A percentile compares a stretch with the other conserved stretches of the same genome.
phyloP scores from a whole-genome alignment of 2,113 vertebrate species.

The Carlito syrichta region DNA sequence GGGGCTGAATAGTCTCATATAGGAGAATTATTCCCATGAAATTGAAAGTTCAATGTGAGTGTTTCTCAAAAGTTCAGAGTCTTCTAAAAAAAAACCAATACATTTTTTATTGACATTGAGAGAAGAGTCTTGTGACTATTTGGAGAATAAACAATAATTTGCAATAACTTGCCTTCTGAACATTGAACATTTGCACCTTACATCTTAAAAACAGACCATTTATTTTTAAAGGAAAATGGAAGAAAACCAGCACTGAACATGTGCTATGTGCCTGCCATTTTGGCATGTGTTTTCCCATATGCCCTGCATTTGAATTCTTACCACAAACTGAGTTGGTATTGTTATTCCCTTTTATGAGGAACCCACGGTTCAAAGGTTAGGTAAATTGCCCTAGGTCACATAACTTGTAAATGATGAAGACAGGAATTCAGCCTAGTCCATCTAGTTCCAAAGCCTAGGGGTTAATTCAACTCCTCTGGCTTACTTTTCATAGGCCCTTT shows the following conservation, averaged over 20 bases:
- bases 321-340: neutral
- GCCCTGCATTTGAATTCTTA: neutral
- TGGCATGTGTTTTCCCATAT: slow-evolving; percentile 10
- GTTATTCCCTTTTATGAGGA: neutral
- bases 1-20: neutral
- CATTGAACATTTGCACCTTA: neutral
- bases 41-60: neutral
- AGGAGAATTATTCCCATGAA: neutral
- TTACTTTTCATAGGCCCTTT: slow-evolving; percentile 3
- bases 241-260: neutral
- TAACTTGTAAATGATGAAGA: neutral
- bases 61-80: neutral
- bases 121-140: neutral
- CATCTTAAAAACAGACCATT: neutral
- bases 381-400: neutral
- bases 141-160: neutral
- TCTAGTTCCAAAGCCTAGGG: neutral
- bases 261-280: neutral
- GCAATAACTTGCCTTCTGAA: neutral
- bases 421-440: neutral
- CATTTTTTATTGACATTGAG: neutral
- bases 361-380: neutral
- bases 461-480: neutral
- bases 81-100: neutral
- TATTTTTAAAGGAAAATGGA: slow-evolving; percentile 6